Percentiles rank a stretch among this genome's conserved stretches.
These are phyloP conservation scores for Dryocosmus kuriphilus DNA, from an alignment of 2,888 invertebrate genomes.

Conservation along the genomic window DNA sequence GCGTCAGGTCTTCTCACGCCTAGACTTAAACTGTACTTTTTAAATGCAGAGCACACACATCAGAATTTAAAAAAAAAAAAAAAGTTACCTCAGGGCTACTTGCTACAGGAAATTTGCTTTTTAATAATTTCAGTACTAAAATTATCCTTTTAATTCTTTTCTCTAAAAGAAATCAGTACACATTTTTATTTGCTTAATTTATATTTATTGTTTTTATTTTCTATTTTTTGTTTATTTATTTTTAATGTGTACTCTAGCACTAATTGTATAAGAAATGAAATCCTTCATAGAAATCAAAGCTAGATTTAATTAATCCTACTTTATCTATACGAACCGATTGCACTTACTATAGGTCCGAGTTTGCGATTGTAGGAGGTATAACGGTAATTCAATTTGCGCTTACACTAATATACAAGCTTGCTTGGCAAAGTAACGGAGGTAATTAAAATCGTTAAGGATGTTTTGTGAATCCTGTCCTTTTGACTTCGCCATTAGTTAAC, in stretches of 20 bases:
- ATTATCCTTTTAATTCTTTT: too few relatives aligned
- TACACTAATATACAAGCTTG: slow-evolving; percentile 31
- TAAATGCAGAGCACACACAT: slow-evolving; percentile 13
- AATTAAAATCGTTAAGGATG: slow-evolving; percentile 32
- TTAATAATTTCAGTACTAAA: not conserved
- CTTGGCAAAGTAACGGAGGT: slow-evolving; percentile 34
- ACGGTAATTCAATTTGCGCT: slow-evolving; percentile 20
- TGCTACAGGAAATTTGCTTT: not conserved
- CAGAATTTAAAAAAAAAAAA: slow-evolving; percentile 6
- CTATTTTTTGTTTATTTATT: too few relatives aligned
- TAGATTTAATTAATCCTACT: slow-evolving; percentile 4
- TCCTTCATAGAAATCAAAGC: not conserved
- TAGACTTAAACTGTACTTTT: not conserved
- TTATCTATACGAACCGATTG: not conserved
- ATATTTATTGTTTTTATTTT: too few relatives aligned
- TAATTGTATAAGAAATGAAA: too few relatives aligned
- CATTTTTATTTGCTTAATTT: too few relatives aligned
- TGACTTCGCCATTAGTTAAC: slow-evolving; percentile 21
- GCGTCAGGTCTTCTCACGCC: slow-evolving; percentile 9
- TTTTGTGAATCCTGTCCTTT: slow-evolving; percentile 28
- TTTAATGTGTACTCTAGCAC: too few relatives aligned
- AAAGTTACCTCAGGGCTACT: not conserved
- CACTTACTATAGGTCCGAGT: not conserved
- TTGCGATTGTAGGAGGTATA: slow-evolving; percentile 20
- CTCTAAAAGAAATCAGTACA: too few relatives aligned